phyloP scores from a whole-genome alignment of 1,140 invertebrate genomes.

The Nilaparvata lugens region DNA sequence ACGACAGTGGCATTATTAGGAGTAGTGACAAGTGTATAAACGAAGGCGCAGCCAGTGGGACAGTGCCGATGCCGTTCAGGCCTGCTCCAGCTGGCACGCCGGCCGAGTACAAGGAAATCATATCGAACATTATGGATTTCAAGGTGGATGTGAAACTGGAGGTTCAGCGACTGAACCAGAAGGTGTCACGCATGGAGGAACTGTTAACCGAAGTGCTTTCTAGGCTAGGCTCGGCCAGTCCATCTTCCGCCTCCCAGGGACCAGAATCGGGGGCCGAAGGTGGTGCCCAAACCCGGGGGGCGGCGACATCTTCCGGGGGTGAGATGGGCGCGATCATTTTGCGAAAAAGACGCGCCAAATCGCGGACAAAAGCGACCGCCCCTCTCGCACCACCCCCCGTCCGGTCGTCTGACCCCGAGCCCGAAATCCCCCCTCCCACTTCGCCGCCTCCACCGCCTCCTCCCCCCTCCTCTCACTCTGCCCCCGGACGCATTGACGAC shows the following conservation, averaged over 20 bases:
- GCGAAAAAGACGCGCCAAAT: conserved; percentile 59
- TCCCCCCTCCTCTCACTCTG: conserved; percentile 15
- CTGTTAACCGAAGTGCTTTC: conserved; percentile 61
- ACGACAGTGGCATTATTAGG: conserved; percentile 24
- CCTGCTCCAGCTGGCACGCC: conserved; percentile 20
- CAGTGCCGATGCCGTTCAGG: conserved; percentile 11
- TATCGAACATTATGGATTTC: conserved; percentile 75
- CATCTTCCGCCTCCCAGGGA: conserved; percentile 36
- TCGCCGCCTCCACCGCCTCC: conserved; percentile 17
- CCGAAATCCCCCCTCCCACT: conserved; percentile 3
- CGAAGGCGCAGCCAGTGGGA: conserved; percentile 8
- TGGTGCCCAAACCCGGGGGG: conserved; percentile 34
- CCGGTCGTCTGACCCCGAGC: conserved; percentile 38
- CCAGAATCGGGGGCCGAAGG: conserved; percentile 20
- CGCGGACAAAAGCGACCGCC: conserved; percentile 50
- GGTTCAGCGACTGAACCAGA: conserved; percentile 72
- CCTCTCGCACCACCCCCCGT: conserved; percentile 41
- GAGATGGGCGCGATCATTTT: conserved; percentile 51
- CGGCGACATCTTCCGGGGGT: conserved; percentile 33
- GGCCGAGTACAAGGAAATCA: conserved; percentile 59
- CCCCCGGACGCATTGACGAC: conserved; percentile 20
- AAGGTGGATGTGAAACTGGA: conserved; percentile 80
- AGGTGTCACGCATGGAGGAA: conserved; percentile 71
- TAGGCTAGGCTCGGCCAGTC: conserved; percentile 41
- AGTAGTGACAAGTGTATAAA: conserved; percentile 24